Evolutionary conservation across 1,140 invertebrate species (phyloP).

Genomic region (Drosophila pectinifera): DNA sequence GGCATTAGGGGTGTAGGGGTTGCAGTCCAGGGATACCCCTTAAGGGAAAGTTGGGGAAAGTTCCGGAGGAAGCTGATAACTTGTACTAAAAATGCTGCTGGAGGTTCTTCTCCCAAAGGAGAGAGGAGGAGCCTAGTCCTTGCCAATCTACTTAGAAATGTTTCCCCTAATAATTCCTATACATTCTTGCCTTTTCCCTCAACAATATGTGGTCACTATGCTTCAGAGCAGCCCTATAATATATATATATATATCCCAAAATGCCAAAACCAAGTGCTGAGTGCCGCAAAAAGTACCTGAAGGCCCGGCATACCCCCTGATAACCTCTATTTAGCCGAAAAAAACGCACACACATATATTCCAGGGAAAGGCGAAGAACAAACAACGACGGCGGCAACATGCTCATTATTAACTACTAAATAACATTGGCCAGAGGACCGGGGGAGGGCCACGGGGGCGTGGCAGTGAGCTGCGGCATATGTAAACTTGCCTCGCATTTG

Average conservation of each 20-base stretch:
- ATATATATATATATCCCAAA: no score
- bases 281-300: background rate
- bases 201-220: no score
- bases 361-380: constrained; percentile 50
- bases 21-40: constrained; percentile 1
- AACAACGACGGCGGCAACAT: constrained; percentile 78
- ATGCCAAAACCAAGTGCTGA: no score
- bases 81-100: no score
- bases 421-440: constrained; percentile 62
- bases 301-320: constrained; percentile 1
- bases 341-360: background rate
- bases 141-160: no score
- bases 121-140: no score
- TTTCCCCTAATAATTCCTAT: no score
- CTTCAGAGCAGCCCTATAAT: no score
- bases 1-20: no score
- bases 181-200: no score
- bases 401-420: constrained; percentile 83
- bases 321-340: background rate
- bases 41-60: background rate
- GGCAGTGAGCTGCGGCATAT: constrained; percentile 56
- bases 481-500: constrained; percentile 49
- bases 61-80: no score
- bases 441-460: background rate
- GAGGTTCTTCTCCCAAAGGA: no score